These are phyloP conservation scores for Dicaeum eximium DNA, from an alignment of 2,113 vertebrate species.

Conservation along the genomic window DNA sequence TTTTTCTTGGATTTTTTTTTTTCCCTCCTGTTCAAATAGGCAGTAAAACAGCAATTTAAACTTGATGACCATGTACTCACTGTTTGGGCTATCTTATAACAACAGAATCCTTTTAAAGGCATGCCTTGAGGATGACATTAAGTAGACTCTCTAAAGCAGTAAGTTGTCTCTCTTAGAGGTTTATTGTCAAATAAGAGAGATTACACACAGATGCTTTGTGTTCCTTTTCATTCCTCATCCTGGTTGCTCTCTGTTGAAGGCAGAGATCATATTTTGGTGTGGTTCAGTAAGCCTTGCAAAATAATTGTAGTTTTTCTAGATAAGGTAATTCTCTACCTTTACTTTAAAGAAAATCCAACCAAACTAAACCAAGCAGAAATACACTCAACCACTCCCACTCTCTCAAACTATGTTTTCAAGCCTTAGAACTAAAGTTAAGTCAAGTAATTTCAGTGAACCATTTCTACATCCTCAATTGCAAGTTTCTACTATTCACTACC, in stretches of 20 bases:
- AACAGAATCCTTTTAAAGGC: background rate
- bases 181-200: background rate
- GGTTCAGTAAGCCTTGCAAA: background rate
- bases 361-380: background rate
- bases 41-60: background rate
- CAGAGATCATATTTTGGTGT: background rate
- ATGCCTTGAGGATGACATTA: background rate
- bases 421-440: background rate
- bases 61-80: background rate
- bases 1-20: background rate
- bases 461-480: background rate
- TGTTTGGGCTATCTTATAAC: background rate
- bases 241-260: background rate
- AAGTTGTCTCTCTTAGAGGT: background rate
- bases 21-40: background rate
- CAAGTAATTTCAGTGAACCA: background rate
- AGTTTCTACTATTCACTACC: background rate
- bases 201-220: background rate
- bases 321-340: background rate
- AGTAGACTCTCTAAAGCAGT: background rate
- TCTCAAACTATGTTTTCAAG: background rate
- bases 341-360: background rate
- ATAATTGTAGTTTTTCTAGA: background rate
- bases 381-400: rapidly evolving
- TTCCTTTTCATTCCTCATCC: background rate